A percentile compares a stretch with the other conserved stretches of the same genome.
phyloP scores from a whole-genome alignment of 2,113 vertebrate species.

The Narcine bancroftii region DNA sequence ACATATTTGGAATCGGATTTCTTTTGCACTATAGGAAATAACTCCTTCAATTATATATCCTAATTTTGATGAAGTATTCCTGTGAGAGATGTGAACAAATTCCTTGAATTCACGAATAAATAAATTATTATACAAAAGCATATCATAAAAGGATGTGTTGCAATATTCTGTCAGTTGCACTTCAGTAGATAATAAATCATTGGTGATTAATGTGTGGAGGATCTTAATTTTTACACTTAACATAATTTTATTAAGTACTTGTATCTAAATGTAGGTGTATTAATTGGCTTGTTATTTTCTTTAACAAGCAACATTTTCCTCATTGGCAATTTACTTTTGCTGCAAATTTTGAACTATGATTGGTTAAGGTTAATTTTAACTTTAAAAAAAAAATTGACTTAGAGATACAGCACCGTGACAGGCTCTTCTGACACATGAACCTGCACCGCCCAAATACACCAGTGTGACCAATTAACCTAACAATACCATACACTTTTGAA shows the following conservation, averaged over 20 bases:
- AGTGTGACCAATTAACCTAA: too few species aligned
- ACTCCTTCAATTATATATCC: neutral
- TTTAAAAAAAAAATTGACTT: too few species aligned
- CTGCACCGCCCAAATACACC: too few species aligned
- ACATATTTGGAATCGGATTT: neutral
- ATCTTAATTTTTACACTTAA: neutral
- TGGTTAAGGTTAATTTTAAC: neutral
- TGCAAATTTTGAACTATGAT: neutral
- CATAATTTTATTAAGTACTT: neutral
- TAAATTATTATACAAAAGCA: neutral
- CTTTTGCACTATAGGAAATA: neutral
- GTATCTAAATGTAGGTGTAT: neutral
- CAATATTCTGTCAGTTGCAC: neutral
- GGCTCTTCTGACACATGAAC: too few species aligned
- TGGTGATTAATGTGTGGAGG: neutral
- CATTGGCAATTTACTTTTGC: neutral
- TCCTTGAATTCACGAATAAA: neutral
- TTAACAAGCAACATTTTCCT: neutral
- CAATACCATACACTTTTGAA: too few species aligned
- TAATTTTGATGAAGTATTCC: constrained; percentile 12
- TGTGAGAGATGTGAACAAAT: neutral
- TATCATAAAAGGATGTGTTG: neutral
- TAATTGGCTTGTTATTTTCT: neutral
- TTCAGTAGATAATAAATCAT: neutral
- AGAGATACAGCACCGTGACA: too few species aligned